A percentile compares a stretch with the other conserved stretches of the same genome.
These are phyloP conservation scores for Meandrina meandrites DNA, from an alignment of 92 coral and sea anemone genomes.

Conservation along the genomic window DNA sequence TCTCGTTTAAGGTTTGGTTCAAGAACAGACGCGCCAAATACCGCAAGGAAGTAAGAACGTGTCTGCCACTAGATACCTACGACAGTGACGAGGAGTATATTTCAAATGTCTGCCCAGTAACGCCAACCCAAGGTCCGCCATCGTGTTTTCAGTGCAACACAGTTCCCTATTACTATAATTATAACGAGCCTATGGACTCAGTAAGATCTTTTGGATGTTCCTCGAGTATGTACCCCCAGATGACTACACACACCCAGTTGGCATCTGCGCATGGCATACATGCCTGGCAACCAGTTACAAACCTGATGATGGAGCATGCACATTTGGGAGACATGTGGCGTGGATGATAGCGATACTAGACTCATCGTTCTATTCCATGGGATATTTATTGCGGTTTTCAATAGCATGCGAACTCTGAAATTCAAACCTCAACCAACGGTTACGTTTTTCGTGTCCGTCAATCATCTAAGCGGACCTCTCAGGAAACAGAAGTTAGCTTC, in stretches of 20 bases:
- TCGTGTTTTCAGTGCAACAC: slow-evolving; percentile 24
- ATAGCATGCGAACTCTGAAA: too few species aligned
- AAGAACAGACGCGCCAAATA: slow-evolving; percentile 87
- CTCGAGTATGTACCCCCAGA: slow-evolving; percentile 13
- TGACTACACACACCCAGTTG: slow-evolving; percentile 16
- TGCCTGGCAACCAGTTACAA: slow-evolving; percentile 16
- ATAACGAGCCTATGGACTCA: slow-evolving; percentile 17
- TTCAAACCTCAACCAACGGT: too few species aligned
- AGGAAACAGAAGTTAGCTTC: too few species aligned
- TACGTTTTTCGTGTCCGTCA: too few species aligned
- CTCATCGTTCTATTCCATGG: neutral
- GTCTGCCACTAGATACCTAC: slow-evolving; percentile 11
- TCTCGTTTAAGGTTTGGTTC: slow-evolving; percentile 76
- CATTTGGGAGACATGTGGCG: slow-evolving; percentile 35
- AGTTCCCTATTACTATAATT: slow-evolving; percentile 24
- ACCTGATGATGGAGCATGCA: slow-evolving; percentile 5
- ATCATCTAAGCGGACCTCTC: too few species aligned
- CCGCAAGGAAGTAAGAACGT: slow-evolving; percentile 65
- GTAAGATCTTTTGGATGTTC: slow-evolving; percentile 18
- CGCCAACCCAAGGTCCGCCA: slow-evolving; percentile 11
- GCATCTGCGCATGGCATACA: slow-evolving; percentile 11
- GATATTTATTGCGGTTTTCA: too few species aligned
- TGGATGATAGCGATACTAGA: neutral
- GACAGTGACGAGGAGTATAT: slow-evolving; percentile 37
- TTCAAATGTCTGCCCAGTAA: slow-evolving; percentile 13